Percentiles rank a stretch among this genome's conserved stretches.
Evolutionary conservation across 2,888 invertebrate genomes (phyloP).

Genomic region (Tenthredo notha): DNA sequence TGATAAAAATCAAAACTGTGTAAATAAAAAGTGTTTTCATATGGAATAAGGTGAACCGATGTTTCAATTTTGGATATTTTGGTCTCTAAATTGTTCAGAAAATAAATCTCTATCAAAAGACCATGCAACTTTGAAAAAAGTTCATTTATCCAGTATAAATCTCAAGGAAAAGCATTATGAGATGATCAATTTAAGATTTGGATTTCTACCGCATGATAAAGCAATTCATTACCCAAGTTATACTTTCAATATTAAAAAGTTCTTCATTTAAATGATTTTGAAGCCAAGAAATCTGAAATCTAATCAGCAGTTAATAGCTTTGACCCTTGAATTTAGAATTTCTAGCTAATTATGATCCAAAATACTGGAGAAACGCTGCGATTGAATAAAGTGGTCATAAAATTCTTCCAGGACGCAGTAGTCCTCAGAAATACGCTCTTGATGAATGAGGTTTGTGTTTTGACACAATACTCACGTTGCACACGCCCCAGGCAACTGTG

Average conservation of each 20-base stretch:
- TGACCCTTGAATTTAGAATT: not conserved
- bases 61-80: not conserved
- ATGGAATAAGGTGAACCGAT: not conserved
- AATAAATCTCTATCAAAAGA: not conserved
- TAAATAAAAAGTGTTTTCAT: not conserved
- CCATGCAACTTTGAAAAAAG: slow-evolving; percentile 61
- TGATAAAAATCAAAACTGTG: not conserved
- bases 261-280: not conserved
- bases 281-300: not conserved
- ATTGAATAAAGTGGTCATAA: not conserved
- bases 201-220: slow-evolving; percentile 4
- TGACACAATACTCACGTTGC: slow-evolving; percentile 87
- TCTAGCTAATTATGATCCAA: not conserved
- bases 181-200: too few relatives aligned
- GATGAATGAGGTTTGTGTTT: not conserved
- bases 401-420: not conserved
- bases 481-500: slow-evolving; percentile 99
- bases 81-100: not conserved
- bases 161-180: slow-evolving; percentile 4
- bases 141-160: not conserved
- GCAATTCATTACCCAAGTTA: slow-evolving; percentile 16
- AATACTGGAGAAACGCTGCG: not conserved
- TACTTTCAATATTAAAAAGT: not conserved
- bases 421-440: not conserved
- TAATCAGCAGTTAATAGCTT: not conserved